Base-by-base conservation (phyloP, 2,888 invertebrate species). In the Diadegma fenestrale region DNA sequence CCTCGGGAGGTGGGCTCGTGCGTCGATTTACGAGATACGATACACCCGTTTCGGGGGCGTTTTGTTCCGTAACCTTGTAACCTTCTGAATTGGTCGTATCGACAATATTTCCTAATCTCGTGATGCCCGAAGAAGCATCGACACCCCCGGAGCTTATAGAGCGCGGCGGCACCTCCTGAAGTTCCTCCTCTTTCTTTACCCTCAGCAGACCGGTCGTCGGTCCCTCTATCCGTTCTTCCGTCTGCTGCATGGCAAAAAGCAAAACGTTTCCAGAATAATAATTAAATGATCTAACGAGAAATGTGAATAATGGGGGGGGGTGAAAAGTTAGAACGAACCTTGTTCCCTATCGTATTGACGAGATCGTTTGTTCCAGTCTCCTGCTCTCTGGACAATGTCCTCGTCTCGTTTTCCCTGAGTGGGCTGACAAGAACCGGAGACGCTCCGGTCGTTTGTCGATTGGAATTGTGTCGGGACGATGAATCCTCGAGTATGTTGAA, bases 1-100 rank as follows among this genome's bases (percentile, higher is more conserved):
- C 97, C 93, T 94, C 92, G 77, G 93, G 93, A 75, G 94, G 93
- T 86, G 94, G 94, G 88, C 94, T 94, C 87, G 89, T 88, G 80
- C 92, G 91, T 87, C 93, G 91, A 85, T 90, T 89, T 86, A 90
- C 90, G 77, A 92, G 88, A 88, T 91, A 92, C 85, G 92, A 90
- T 86, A 89, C 88, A 71, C 90, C 88, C 82, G 89, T 88, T 75
- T 90, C 90, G 85, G 26, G 58, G 58, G 86, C 89, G 54, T 86
- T 80, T 64, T 86, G 83, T 79, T 91, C 92, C 86, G 89, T 87
- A 87, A 92, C 92, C 88, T 91, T 85, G 89, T 76, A 83, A 80
- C 45, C 77, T 64, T 80, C 82, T 63, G 73, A 78, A 77, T 77
- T 86, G 68, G 68, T 73, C 26, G 68, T 69, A 37, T 83, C 80